phyloP scores from a whole-genome alignment of 2,888 invertebrate genomes.

The Rhagonycha fulva region DNA sequence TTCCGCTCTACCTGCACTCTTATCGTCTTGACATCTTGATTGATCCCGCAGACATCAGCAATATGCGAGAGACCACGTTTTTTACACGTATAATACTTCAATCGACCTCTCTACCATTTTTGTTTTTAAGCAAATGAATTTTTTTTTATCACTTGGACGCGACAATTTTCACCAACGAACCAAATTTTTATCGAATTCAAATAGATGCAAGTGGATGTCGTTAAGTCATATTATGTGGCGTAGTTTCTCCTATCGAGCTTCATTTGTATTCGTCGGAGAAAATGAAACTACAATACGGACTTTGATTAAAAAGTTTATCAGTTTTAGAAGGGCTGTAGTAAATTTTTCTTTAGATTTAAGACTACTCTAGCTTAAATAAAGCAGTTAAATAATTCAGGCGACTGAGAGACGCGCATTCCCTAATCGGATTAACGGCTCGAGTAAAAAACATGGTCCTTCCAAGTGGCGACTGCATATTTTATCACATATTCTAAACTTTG shows the following conservation, averaged over 20 bases:
- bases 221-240: not conserved
- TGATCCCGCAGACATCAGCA: slow-evolving; percentile 28
- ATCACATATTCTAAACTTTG: slow-evolving; percentile 26
- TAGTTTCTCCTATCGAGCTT: not conserved
- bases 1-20: slow-evolving; percentile 34
- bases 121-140: not conserved
- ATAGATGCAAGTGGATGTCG: not conserved
- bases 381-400: slow-evolving; percentile 27
- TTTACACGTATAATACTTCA: not conserved
- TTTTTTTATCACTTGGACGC: not conserved
- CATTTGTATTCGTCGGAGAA: not conserved
- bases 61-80: slow-evolving; percentile 7
- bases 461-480: slow-evolving; percentile 29
- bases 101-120: not conserved
- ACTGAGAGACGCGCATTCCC: slow-evolving; percentile 23
- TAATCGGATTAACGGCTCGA: slow-evolving; percentile 29
- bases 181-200: not conserved
- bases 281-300: not conserved
- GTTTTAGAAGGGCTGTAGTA: slow-evolving; percentile 2
- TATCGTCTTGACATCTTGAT: slow-evolving; percentile 34
- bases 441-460: slow-evolving; percentile 27
- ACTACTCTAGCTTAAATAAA: slow-evolving; percentile 21
- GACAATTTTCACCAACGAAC: not conserved
- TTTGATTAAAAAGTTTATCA: slow-evolving; percentile 4
- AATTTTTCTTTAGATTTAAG: slow-evolving; percentile 13